Percentiles rank a stretch among this genome's conserved stretches.
Evolutionary conservation across 2,888 invertebrate species (phyloP).

Genomic region (Agriopis aurantiaria): DNA sequence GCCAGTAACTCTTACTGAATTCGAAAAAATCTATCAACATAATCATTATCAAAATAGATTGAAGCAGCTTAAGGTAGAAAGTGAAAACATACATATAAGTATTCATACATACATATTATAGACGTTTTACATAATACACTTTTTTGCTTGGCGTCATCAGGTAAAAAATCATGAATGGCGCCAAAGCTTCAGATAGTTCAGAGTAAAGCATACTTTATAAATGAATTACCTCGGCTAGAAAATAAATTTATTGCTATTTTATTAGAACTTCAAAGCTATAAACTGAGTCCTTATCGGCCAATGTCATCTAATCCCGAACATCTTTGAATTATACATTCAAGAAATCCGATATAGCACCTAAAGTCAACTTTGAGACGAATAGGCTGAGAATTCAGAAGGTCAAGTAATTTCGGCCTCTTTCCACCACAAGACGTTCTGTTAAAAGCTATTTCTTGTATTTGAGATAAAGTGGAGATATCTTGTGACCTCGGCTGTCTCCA

Average conservation of each 20-base stretch:
- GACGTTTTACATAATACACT: no score
- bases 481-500: conserved; percentile 77
- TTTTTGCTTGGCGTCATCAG: neutral
- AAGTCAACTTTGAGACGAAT: conserved; percentile 59
- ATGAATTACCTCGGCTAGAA: conserved; percentile 40
- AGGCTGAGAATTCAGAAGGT: conserved; percentile 63
- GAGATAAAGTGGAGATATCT: conserved; percentile 79
- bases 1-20: no score
- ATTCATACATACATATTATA: no score
- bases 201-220: conserved; percentile 29
- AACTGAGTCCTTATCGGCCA: conserved; percentile 61
- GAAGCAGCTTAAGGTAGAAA: no score
- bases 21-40: no score
- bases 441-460: conserved; percentile 84
- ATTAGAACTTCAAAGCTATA: conserved; percentile 63
- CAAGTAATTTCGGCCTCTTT: conserved; percentile 67
- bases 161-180: conserved; percentile 6
- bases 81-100: no score
- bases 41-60: no score
- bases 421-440: conserved; percentile 62
- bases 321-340: conserved; percentile 58
- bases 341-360: conserved; percentile 65
- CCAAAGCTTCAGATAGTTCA: conserved; percentile 8
- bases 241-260: conserved; percentile 61
- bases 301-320: conserved; percentile 63